Conservation (phyloP, 1,140 invertebrate species). For the Hycleus cichorii region DNA sequence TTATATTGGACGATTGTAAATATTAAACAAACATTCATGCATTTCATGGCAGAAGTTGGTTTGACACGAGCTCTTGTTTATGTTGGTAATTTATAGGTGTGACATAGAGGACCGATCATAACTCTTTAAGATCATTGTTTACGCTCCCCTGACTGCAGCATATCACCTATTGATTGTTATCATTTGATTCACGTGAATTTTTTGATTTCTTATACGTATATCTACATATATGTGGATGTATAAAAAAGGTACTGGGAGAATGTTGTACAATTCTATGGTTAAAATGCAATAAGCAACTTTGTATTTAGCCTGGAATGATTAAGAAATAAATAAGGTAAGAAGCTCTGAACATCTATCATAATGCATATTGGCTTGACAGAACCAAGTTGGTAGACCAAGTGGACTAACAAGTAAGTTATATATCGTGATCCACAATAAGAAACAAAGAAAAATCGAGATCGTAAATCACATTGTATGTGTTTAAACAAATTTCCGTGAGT, state of each 20-base stretch:
- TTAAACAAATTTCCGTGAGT: constrained; percentile 33
- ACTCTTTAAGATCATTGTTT: constrained; percentile 15
- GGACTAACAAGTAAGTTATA: constrained; percentile 28
- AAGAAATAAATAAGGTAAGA: constrained; percentile 16
- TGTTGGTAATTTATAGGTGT: constrained; percentile 17
- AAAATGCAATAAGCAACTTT: constrained; percentile 13
- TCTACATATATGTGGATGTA: no score
- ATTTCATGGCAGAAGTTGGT: constrained; percentile 21
- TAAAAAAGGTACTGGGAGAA: not conserved
- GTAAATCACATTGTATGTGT: constrained; percentile 31
- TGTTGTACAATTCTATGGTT: not conserved
- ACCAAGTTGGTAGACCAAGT: constrained; percentile 28
- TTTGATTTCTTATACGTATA: no score
- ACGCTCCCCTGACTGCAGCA: constrained; percentile 8
- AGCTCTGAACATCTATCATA: constrained; percentile 15
- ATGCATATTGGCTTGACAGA: constrained; percentile 17
- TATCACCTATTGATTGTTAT: constrained; percentile 14
- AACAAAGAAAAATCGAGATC: constrained; percentile 27
- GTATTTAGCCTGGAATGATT: constrained; percentile 11
- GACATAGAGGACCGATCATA: constrained; percentile 20
- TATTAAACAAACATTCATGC: constrained; percentile 21
- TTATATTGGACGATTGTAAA: constrained; percentile 17
- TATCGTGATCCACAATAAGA: constrained; percentile 29
- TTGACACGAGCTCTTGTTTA: constrained; percentile 16
- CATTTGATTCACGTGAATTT: constrained; percentile 3